A percentile compares a stretch with the other conserved stretches of the same genome.
Conservation (phyloP, 2,113 vertebrate species). For the Protobothrops mucrosquamatus region DNA sequence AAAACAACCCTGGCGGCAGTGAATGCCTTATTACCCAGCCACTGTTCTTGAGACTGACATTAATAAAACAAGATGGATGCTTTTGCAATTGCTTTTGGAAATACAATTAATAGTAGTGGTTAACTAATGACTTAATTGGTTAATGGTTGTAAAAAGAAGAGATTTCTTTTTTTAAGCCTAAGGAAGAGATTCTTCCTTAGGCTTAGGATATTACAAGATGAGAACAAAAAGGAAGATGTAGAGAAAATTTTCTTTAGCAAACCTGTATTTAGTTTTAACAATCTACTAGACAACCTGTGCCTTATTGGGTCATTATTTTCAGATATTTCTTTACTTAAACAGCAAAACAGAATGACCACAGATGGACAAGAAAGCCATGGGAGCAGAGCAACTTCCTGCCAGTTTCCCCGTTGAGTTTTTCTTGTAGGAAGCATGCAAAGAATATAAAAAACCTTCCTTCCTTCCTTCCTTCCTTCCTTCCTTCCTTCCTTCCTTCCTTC, state of each 20-base stretch:
- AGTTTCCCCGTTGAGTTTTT: background rate
- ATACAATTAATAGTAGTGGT: background rate
- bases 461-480: background rate
- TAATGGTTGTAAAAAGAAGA: slow-evolving; percentile 26
- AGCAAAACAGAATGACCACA: background rate
- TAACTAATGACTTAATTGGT: slow-evolving; percentile 22
- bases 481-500: background rate
- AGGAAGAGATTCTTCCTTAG: background rate
- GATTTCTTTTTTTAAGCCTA: too few relatives aligned
- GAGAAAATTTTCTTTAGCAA: accelerated
- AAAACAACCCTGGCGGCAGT: slow-evolving; percentile 4
- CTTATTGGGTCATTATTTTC: background rate
- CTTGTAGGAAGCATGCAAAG: too few relatives aligned
- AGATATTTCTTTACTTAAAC: background rate
- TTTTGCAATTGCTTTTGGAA: slow-evolving; percentile 24
- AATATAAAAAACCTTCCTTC: background rate
- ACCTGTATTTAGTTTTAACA: background rate
- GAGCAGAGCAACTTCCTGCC: background rate
- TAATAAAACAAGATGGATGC: background rate
- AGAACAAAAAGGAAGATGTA: background rate
- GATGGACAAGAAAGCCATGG: background rate
- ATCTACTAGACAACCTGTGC: background rate
- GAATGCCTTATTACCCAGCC: slow-evolving; percentile 18
- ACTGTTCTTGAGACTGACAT: background rate
- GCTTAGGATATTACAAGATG: background rate